Base-by-base conservation (phyloP, 2,797 vertebrate species). In the Discoglossus pictus region DNA sequence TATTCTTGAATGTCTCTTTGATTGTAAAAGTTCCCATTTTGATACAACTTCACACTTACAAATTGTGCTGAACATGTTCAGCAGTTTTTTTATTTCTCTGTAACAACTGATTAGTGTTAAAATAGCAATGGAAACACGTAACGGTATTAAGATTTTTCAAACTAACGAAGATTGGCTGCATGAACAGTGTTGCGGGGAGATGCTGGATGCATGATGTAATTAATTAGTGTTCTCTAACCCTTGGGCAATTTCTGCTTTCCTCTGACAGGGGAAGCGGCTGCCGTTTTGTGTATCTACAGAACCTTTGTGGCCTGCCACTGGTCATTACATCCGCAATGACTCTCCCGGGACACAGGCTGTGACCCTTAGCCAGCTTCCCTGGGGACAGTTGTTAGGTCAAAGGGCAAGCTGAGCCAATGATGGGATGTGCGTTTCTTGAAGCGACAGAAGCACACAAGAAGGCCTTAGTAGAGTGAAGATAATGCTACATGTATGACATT, bases 291-390 rank as follows among this genome's bases (percentile, higher is more conserved):
- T 71, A 58, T 64, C 53, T 64, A 63, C 61, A 64, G 61, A 71
- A 64, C 68, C 68, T 71, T 71, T 71, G 68, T 71, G 61, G 53
- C 53, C 68, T 71, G 68, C 68, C 60, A 58, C 68, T 71, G 68
- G 68, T 71, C 68, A 71, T 71, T 71, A 71, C 68, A 71, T 71
- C 59, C 18, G 15, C 61, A 71, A 71, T 71, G 68, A 64, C 68
- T 71, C 68, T 64, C 61, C 12, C 16, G 17, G 68, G 68, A 71
- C 68, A 71, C 53, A 71, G 68, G 68, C 68, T 61, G 44, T 71
- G 68, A 71, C 68, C 68, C 61, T 42, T 58, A 44, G 16, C 36
- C 11, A 52, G 38, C 61, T 9, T 71, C 52, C 53, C 46, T 58
- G 61, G 44, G 53, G 68, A 71, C 36, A 51, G 6, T 24, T 12